These are phyloP conservation scores for Echinarachnius parma DNA, from an alignment of 53 echinoderm and acorn worm genomes.

Conservation along the genomic window DNA sequence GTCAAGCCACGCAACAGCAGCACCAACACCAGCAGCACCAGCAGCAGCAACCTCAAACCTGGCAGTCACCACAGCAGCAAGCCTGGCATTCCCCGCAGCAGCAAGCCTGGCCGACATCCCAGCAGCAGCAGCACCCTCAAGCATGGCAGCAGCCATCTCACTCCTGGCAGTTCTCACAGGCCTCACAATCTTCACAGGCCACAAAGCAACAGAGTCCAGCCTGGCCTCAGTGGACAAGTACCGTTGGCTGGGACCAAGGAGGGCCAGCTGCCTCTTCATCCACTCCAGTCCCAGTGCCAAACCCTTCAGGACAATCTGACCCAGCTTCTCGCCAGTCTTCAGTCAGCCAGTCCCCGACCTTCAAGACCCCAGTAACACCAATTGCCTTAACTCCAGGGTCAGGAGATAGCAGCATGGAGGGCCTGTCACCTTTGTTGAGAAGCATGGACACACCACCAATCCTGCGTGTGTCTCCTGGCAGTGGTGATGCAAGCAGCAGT, in stretches of 20 bases:
- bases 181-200: slow-evolving; percentile 24
- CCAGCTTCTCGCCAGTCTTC: too few relatives aligned
- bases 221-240: slow-evolving; percentile 11
- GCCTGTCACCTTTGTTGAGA: slow-evolving; percentile 2
- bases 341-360: not conserved
- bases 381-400: slow-evolving; percentile 7
- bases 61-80: too few relatives aligned
- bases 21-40: too few relatives aligned
- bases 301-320: not conserved
- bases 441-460: too few relatives aligned
- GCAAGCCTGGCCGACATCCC: too few relatives aligned
- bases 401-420: slow-evolving; percentile 3
- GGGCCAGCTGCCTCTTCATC: slow-evolving; percentile 20
- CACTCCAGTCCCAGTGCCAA: slow-evolving; percentile 22
- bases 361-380: not conserved
- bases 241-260: slow-evolving; percentile 9
- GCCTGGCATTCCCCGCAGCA: too few relatives aligned
- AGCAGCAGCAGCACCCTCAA: slow-evolving; percentile 29
- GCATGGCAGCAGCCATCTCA: slow-evolving; percentile 8
- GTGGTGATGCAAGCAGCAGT: too few relatives aligned
- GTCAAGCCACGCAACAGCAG: slow-evolving; percentile 2
- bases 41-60: slow-evolving; percentile 33
- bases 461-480: too few relatives aligned
- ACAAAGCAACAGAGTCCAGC: too few relatives aligned
- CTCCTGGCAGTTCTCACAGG: not conserved